Evolutionary conservation across 2,888 invertebrate species (phyloP), one percentile per base, ranked within the genome.

Genomic region (Philereme vetulata): DNA sequence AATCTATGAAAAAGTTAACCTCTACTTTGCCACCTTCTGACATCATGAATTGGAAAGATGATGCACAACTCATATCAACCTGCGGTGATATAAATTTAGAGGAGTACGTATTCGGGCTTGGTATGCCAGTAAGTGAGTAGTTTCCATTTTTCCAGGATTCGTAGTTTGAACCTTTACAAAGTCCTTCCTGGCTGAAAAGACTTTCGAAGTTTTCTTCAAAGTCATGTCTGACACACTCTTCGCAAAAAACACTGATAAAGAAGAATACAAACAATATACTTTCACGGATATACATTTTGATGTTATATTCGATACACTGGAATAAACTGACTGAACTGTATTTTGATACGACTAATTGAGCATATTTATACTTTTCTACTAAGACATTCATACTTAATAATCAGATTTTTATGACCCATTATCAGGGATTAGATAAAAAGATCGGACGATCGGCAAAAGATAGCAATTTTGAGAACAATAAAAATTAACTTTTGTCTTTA

Each of bases 181-280:
- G 4, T 43, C 35, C 40, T 0, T 42, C 42, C 11, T 42, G 46
- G 9, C n/a, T 34, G 35, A 57, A 57, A 36, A 57, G 42, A 4
- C 11, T 34, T 9, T 10, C 21, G n/a, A 47, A 57, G 40, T 47
- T 40, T 4, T 34, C 32, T 6, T 51, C 57, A 35, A 57, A 57
- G 11, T 34, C 46, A 11, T 51, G 51, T 5, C 32, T 46, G 46
- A 57, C 32, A 32, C 51, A 51, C n/a, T 47, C 51, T 7, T 42
- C 35, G 51, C 51, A 57, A 33, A 21, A 42, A 42, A 34, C 21
- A 42, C 51, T 46, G 47, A 9, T 21, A 3, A 51, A 21, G 34
- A 47, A 21, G 0, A 51, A 35, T 9, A 51, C 35, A 34, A 57
- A 33, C 21, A 51, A 47, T 8, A 47, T 47, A 47, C 38, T 56